phyloP scores from a whole-genome alignment of 2,888 invertebrate species.

The Tetrapedia diversipes region DNA sequence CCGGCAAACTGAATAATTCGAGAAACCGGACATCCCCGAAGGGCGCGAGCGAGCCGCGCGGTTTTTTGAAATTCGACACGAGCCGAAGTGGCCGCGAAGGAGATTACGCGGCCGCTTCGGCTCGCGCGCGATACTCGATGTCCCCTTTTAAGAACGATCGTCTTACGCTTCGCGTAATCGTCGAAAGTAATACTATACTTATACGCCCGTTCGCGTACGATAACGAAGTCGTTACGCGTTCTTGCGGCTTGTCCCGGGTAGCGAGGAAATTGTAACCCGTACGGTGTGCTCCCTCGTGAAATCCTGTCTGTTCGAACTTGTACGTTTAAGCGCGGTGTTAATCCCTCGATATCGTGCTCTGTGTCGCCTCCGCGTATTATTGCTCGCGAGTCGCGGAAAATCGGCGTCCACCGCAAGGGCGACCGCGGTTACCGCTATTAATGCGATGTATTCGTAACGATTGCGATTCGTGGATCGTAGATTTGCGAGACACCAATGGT shows the following conservation, averaged over 20 bases:
- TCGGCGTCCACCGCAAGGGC: too few relatives aligned
- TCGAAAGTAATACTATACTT: constrained; percentile 64
- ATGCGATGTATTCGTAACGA: too few relatives aligned
- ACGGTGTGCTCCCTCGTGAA: too few relatives aligned
- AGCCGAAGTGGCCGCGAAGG: not conserved
- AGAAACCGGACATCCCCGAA: not conserved
- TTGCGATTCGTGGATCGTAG: too few relatives aligned
- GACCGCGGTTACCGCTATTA: too few relatives aligned
- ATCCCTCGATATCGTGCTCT: too few relatives aligned
- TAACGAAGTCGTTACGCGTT: constrained; percentile 50
- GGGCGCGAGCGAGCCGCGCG: constrained; percentile 26
- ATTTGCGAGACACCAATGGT: too few relatives aligned
- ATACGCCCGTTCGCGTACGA: constrained; percentile 40
- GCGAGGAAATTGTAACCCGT: too few relatives aligned
- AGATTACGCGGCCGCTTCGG: not conserved
- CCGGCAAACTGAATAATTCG: constrained; percentile 4
- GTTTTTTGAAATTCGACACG: constrained; percentile 61
- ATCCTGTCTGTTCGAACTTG: too few relatives aligned
- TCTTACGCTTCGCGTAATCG: constrained; percentile 62
- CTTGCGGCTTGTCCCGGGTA: constrained; percentile 15
- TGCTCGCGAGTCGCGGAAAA: too few relatives aligned
- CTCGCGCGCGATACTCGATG: constrained; percentile 23
- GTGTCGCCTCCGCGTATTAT: too few relatives aligned
- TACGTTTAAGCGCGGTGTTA: too few relatives aligned
- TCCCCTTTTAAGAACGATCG: constrained; percentile 61